phyloP scores from a whole-genome alignment of 1,140 invertebrate genomes.

The Geopemphigus sp. region DNA sequence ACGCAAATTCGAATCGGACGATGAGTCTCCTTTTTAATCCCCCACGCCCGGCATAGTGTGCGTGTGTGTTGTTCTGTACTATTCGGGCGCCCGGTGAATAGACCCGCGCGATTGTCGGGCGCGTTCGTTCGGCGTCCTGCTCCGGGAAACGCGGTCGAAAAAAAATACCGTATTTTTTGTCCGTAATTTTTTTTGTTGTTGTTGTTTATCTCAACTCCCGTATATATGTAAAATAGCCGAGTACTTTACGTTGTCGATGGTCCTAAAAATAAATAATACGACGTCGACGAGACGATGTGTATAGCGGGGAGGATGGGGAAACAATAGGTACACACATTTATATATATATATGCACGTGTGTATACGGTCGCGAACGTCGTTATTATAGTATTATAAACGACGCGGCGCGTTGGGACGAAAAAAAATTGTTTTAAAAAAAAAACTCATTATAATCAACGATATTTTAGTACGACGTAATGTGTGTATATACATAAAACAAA shows the following conservation, averaged over 20 bases:
- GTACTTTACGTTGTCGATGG: conserved; percentile 28
- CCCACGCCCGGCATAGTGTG: background rate
- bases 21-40: conserved; percentile 7
- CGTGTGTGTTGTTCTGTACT: no score
- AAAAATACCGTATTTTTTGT: conserved; percentile 19
- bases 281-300: background rate
- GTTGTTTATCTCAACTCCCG: no score
- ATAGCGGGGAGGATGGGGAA: background rate
- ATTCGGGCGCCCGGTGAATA: no score
- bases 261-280: conserved; percentile 31
- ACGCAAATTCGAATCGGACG: conserved; percentile 28
- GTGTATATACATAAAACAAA: background rate
- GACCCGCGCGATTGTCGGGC: no score
- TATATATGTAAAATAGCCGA: conserved; percentile 26
- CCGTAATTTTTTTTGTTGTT: background rate
- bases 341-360: background rate
- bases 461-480: background rate
- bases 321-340: background rate
- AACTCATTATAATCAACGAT: background rate
- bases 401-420: background rate
- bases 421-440: conserved; percentile 1
- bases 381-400: conserved; percentile 10
- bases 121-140: background rate
- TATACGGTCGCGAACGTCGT: background rate
- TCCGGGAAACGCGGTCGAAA: background rate